Evolutionary conservation across 2,113 vertebrate species (phyloP).

Genomic region (Cebus imitator): DNA sequence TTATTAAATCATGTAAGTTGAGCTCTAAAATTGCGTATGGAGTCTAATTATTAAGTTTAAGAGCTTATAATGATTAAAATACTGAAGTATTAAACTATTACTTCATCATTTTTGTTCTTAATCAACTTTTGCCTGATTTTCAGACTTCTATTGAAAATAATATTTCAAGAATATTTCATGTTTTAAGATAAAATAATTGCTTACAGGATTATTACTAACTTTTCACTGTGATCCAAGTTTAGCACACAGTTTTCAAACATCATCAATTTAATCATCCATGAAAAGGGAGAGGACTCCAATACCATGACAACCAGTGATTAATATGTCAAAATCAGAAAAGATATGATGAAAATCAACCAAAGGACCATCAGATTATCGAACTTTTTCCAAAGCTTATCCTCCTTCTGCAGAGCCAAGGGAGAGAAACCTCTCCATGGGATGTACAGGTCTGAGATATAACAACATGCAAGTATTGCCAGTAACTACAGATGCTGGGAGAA

Average conservation of each 20-base stretch:
- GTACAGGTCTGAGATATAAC: background rate
- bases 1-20: background rate
- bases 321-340: background rate
- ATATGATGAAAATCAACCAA: background rate
- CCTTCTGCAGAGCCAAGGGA: background rate
- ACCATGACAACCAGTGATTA: background rate
- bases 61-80: background rate
- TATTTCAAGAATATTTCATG: background rate
- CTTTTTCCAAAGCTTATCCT: background rate
- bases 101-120: background rate
- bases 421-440: background rate
- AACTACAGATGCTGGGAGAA: background rate
- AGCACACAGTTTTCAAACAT: background rate
- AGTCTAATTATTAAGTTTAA: background rate
- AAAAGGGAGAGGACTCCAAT: background rate
- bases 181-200: background rate
- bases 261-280: background rate
- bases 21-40: background rate
- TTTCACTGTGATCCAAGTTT: background rate
- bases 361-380: background rate
- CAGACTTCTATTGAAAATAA: background rate
- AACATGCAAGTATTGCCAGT: background rate
- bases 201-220: background rate
- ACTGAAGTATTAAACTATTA: background rate
- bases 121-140: background rate